Conservation (phyloP, 2,888 invertebrate species). For the Ceramica pisi region DNA sequence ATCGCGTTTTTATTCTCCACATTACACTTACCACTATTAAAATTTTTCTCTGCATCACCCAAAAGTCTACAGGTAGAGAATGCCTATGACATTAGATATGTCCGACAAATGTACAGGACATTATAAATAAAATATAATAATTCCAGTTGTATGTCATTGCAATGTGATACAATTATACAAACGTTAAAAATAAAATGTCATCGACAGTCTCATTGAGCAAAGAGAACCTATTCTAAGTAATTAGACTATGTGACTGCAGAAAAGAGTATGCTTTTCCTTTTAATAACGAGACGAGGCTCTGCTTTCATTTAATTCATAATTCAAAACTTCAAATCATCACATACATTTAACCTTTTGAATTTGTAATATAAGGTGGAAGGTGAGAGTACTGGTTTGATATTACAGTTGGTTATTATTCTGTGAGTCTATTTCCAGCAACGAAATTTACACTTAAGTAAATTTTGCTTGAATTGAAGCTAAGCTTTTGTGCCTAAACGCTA, state of each 20-base stretch:
- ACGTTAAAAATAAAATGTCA: neutral
- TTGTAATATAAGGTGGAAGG: neutral
- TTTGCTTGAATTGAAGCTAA: neutral
- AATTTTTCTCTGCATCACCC: too few species aligned
- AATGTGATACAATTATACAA: neutral
- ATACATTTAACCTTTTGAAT: slow-evolving; percentile 4
- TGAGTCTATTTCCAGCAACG: neutral
- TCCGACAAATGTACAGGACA: too few species aligned
- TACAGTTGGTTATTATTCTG: neutral
- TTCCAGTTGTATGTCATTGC: too few species aligned
- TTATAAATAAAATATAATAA: too few species aligned
- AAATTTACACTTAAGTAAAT: neutral
- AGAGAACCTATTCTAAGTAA: neutral
- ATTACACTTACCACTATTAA: too few species aligned
- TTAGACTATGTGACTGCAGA: neutral
- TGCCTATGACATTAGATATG: too few species aligned
- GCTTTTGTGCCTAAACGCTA: neutral
- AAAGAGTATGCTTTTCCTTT: neutral
- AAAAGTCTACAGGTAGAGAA: too few species aligned
- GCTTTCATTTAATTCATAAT: neutral
- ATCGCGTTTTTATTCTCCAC: too few species aligned
- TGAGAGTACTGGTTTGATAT: neutral
- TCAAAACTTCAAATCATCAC: neutral
- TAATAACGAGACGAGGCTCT: neutral
- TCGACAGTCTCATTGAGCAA: neutral